Percentiles rank a stretch among this genome's conserved stretches.
These are phyloP conservation scores for Chaetops frenatus DNA, from an alignment of 2,113 vertebrate species.

Conservation along the genomic window DNA sequence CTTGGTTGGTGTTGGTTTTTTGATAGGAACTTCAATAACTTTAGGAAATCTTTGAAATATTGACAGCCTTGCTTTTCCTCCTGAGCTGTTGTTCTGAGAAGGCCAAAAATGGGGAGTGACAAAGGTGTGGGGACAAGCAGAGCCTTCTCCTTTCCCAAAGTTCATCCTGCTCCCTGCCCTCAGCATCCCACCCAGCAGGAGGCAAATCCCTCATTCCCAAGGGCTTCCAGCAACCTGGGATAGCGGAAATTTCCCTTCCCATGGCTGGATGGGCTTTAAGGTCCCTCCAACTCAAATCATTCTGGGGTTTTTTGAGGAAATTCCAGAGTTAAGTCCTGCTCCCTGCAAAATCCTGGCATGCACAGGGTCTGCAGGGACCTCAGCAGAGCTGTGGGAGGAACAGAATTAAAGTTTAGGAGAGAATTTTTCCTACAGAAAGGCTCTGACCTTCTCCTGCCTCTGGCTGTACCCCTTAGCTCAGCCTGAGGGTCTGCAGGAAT, in stretches of 20 bases:
- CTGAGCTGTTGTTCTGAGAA: too few relatives aligned
- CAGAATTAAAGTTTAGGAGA: background rate
- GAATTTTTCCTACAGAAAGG: background rate
- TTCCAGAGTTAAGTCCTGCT: background rate
- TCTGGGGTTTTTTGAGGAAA: background rate
- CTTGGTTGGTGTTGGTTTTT: background rate
- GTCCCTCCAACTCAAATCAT: background rate
- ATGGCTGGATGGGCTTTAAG: background rate
- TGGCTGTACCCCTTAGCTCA: fast-evolving
- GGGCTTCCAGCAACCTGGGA: background rate
- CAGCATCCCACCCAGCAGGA: background rate
- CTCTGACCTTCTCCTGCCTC: background rate
- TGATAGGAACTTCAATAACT: background rate
- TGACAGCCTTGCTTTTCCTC: background rate
- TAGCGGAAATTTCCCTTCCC: background rate
- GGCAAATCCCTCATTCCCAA: background rate
- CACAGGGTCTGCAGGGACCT: background rate
- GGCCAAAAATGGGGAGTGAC: background rate
- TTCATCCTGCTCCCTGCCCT: background rate
- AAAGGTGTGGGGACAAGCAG: fast-evolving
- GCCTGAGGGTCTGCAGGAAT: background rate
- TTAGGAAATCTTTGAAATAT: background rate
- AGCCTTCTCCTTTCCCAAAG: background rate
- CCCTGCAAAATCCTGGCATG: background rate
- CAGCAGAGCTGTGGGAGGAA: background rate